phyloP scores from a whole-genome alignment of 2,113 vertebrate species.

The Pithys albifrons region DNA sequence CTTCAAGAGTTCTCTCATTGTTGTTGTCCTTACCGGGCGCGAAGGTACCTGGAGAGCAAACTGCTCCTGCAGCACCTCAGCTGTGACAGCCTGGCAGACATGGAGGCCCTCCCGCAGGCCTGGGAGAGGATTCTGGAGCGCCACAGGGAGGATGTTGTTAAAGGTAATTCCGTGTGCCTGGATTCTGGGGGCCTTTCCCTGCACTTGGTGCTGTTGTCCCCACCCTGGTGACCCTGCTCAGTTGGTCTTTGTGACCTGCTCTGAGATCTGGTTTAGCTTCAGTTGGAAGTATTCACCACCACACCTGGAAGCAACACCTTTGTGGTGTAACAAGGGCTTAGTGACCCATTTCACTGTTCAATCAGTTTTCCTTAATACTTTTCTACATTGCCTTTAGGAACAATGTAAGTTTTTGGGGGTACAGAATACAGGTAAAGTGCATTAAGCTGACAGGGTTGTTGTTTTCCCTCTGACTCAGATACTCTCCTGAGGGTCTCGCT shows the following conservation, averaged over 20 bases:
- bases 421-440: no score
- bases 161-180: conserved; percentile 54
- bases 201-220: accelerated
- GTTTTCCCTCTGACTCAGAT: conserved; percentile 75
- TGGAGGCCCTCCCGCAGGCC: conserved; percentile 75
- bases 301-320: accelerated
- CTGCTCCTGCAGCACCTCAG: conserved; percentile 76
- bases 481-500: conserved; percentile 80
- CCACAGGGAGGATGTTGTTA: conserved; percentile 62
- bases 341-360: accelerated
- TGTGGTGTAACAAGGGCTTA: accelerated
- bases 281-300: accelerated
- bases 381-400: not conserved
- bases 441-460: not conserved
- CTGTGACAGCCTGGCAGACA: conserved; percentile 67
- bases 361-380: accelerated
- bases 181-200: accelerated
- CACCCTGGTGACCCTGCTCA: accelerated
- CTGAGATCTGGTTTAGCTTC: not conserved
- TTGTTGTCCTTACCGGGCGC: conserved; percentile 50
- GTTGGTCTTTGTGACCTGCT: not conserved
- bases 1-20: not conserved
- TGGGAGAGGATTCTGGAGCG: conserved; percentile 80
- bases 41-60: conserved; percentile 82
- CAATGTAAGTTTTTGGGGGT: not conserved